Base-by-base conservation (phyloP, 2,888 invertebrate species). In the Teleogryllus oceanicus region DNA sequence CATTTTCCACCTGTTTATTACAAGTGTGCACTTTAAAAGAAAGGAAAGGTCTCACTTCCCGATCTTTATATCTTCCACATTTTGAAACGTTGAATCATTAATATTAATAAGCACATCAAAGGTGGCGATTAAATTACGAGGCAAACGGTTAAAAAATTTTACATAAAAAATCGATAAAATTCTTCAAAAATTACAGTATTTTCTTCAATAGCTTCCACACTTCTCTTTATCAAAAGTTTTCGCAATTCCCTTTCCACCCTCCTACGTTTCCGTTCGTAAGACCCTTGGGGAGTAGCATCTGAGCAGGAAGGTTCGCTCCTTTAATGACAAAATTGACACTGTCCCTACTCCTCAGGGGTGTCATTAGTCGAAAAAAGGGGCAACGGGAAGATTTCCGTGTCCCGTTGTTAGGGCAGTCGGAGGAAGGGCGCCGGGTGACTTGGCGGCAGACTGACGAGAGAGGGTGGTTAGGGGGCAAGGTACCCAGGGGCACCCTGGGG, bases 271-370 rank as follows among this genome's bases (percentile, higher is more conserved):
- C 62, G 4, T 62, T 62, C n/a, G 16, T 10, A n/a, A 18, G n/a
- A 62, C 62, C 62, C 62, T 62, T n/a, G n/a, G 16, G n/a, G 13
- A 62, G 62, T 62, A 62, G 62, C 62, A 62, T 62, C 62, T 0
- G 62, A n/a, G 13, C 12, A n/a, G n/a, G 62, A 62, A 62, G 62
- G 62, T 62, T 62, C 12, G 37, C n/a, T 62, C 16, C 62, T 62
- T 62, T 62, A 62, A 62, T 62, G n/a, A 62, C 62, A 62, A 62
- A 62, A 62, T 62, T 62, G 62, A 62, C 62, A 62, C 62, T 62
- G 62, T 62, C 62, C 62, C 5, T 62, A 13, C 62, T 13, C 16
- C 62, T 8, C 16, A 12, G n/a, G 62, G 62, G 62, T 62, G 62
- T 62, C 62, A 62, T 62, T 62, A 62, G 62, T 62, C 16, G 3